Base-by-base conservation (phyloP, 2,888 invertebrate species). In the Megaustenia siamemsis region DNA sequence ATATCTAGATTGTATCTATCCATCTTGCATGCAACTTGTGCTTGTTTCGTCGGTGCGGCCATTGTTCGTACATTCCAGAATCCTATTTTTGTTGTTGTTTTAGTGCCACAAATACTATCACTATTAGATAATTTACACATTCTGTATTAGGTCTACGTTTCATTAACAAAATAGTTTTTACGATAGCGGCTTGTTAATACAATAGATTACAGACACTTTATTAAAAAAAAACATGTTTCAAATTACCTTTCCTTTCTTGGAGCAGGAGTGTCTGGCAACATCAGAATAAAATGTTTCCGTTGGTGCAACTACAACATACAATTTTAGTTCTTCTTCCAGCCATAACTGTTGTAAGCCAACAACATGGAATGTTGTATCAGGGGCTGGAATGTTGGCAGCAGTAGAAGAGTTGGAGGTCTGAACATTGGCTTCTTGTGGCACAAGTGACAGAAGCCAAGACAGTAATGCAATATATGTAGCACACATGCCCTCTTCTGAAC, bases 331-430 rank as follows among this genome's bases (percentile, higher is more conserved):
- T 12, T 90, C 92, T 71, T 92, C 90, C 69, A 92, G 71, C 84
- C 90, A 89, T 87, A 92, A 84, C 89, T 93, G 93, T 86, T 93
- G 93, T 43, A 93, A 81, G 1, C 92, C 93, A 10, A 93, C 81
- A 35, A 93, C 93, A 83, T 90, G 88, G 86, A 93, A 93, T 10
- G 92, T 92, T 38, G 78, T 43, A 6, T 10, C 71, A 28, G n/a
- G 35, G 12, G n/a, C 6, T 24, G 21, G 4, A 21, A 28, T 40
- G 35, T 38, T 32, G 21, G 10, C 56, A n/a, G 24, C 3, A 43
- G 56, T 49, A 12, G 73, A 45, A 43, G 35, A 2, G 1, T 3
- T 1, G 32, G 56, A n/a, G n/a, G n/a, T 38, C 21, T 91, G 87
- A 84, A 89, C 90, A 69, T 86, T 86, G 86, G 90, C 91, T 86